These are phyloP conservation scores for Hydrozoanthus tunicans DNA, from an alignment of 64 coral and sea anemone genomes.

Conservation along the genomic window DNA sequence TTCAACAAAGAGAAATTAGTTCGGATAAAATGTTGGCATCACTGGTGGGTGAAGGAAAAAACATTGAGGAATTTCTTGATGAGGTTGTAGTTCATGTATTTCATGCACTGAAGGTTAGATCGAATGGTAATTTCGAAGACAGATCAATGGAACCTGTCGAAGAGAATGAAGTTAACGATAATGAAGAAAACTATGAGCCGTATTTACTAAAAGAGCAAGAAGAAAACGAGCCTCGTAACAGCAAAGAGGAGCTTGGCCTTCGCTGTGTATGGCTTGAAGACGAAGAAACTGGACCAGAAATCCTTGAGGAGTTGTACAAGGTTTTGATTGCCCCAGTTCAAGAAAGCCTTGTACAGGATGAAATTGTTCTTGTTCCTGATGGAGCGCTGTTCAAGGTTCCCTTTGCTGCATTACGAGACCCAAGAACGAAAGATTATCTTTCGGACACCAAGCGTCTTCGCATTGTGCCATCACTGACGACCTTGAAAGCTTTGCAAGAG, in stretches of 20 bases:
- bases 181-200: too few species aligned
- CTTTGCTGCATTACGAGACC: slow-evolving; percentile 56
- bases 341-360: background rate
- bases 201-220: too few species aligned
- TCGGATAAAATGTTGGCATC: too few species aligned
- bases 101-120: too few species aligned
- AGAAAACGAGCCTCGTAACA: too few species aligned
- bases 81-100: too few species aligned
- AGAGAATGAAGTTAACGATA: too few species aligned
- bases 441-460: slow-evolving; percentile 55
- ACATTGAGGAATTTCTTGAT: too few species aligned
- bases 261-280: background rate
- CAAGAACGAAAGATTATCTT: slow-evolving; percentile 7
- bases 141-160: too few species aligned
- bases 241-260: too few species aligned
- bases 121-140: too few species aligned
- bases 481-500: slow-evolving; percentile 48
- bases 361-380: slow-evolving; percentile 54
- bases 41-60: too few species aligned
- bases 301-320: background rate
- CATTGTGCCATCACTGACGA: slow-evolving; percentile 51
- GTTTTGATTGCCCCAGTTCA: background rate
- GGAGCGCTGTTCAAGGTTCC: slow-evolving; percentile 27
- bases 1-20: background rate
- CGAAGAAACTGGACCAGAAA: background rate